Evolutionary conservation across 2,888 invertebrate species (phyloP), one percentile per base, ranked within the genome.

Genomic region (Nowickia ferox): DNA sequence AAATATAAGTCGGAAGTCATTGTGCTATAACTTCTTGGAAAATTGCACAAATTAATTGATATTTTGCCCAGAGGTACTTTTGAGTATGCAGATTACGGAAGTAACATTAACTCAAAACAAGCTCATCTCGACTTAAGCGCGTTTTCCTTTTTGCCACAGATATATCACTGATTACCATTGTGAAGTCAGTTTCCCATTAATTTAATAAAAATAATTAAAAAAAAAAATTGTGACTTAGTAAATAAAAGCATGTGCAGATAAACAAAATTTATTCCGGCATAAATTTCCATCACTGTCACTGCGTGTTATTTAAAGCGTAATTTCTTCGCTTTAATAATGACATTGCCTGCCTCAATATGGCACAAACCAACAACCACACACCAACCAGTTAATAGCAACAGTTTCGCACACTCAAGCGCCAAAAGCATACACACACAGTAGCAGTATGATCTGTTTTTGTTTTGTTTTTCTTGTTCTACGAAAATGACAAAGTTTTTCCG

Each of bases 401-500:
- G 17, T 51, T 59, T 40, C 38, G 9, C 42, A 46, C 38, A 61
- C 40, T 51, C 17, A 46, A 61, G 42, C 19, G 51, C 46, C 61
- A 61, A 74, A 72, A 71, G 38, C 78, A 78, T 71, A 42, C 63
- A 55, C 63, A 55, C n/a, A 80, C 6, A 69, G 66, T 63, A 79
- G 51, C 72, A 69, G 66, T 59, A 63, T 86, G 71, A 44, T 68
- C 53, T 81, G 59, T 44, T 66, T 46, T 44, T 53, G 19, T 17
- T 38, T n/a, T 63, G 55, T 53, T 63, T 46, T 44, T 80, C 66
- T 79, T 53, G 48, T 19, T 81, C 63, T 46, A 71, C 75, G 87
- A 87, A 90, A 91, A 92, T 92, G 92, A 92, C 89, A 90, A 90
- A 92, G 91, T 86, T 89, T 88, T 90, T 90, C 89, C 90, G 92